These are phyloP conservation scores for Drosophila setifemur DNA, from an alignment of 1,140 invertebrate genomes.

Conservation along the genomic window DNA sequence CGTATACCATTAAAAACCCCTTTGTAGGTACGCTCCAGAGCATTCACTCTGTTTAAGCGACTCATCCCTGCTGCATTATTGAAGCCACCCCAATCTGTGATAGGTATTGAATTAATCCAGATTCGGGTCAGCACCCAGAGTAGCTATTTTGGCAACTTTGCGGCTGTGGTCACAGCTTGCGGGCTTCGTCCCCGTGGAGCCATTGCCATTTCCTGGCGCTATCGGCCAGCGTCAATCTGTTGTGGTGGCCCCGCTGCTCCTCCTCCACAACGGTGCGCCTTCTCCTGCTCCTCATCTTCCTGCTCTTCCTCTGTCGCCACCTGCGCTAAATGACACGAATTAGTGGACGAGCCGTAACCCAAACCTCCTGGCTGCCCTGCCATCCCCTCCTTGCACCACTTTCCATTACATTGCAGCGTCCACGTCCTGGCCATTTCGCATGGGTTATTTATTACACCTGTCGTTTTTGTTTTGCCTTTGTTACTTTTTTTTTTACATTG, in stretches of 20 bases:
- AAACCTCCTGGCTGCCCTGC: neutral
- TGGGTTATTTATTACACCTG: constrained; percentile 79
- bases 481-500: constrained; percentile 17
- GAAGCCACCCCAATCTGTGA: constrained; percentile 11
- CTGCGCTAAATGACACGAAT: constrained; percentile 77
- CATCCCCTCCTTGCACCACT: constrained; percentile 15
- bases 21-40: no score
- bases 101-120: constrained; percentile 45
- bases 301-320: constrained; percentile 64
- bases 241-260: constrained; percentile 25
- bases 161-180: constrained; percentile 28
- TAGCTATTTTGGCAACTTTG: constrained; percentile 59
- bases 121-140: constrained; percentile 63
- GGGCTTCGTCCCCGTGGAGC: constrained; percentile 27
- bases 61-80: constrained; percentile 31
- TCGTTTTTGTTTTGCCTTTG: constrained; percentile 63
- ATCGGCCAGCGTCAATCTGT: constrained; percentile 69
- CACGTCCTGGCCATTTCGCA: constrained; percentile 47
- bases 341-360: constrained; percentile 47
- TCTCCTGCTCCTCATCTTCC: constrained; percentile 30
- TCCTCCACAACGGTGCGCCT: constrained; percentile 7
- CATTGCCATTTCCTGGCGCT: constrained; percentile 64
- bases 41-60: no score
- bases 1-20: no score
- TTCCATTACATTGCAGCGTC: constrained; percentile 53